Conservation (phyloP, 2,888 invertebrate genomes). For the Drosophila mayaguana region DNA sequence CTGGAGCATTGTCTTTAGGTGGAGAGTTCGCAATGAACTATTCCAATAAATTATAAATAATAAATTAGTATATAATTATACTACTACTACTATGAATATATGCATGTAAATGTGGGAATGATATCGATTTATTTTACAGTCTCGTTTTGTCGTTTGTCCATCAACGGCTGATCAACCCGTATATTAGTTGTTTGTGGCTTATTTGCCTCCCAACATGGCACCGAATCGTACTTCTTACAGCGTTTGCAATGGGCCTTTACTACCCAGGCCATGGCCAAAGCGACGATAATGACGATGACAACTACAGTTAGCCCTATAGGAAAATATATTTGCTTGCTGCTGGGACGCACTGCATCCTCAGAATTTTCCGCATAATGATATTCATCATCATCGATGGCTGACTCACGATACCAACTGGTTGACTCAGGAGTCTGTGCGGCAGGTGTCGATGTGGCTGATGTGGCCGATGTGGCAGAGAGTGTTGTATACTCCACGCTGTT, state of each 20-base stretch:
- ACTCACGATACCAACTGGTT: conserved; percentile 54
- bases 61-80: conserved; percentile 9
- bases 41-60: conserved; percentile 18
- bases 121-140: conserved; percentile 30
- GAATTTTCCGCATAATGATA: conserved; percentile 37
- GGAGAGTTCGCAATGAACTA: conserved; percentile 24
- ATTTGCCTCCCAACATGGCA: conserved; percentile 80
- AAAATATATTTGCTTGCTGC: not conserved
- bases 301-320: not conserved
- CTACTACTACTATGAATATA: conserved; percentile 11
- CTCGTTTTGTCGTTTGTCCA: conserved; percentile 22
- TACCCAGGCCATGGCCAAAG: not conserved
- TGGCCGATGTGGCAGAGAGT: not conserved
- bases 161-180: conserved; percentile 12
- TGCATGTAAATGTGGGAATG: conserved; percentile 1
- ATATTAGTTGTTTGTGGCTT: conserved; percentile 8
- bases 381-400: conserved; percentile 29
- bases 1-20: conserved; percentile 55
- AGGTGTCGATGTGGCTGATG: conserved; percentile 49
- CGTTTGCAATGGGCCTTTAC: not conserved
- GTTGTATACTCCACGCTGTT: conserved; percentile 10
- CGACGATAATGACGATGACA: not conserved
- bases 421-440: conserved; percentile 57
- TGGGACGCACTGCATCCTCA: not conserved
- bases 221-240: conserved; percentile 66